These are phyloP conservation scores for Corella eumyota DNA, from an alignment of 23 tunicate genomes.

Conservation along the genomic window DNA sequence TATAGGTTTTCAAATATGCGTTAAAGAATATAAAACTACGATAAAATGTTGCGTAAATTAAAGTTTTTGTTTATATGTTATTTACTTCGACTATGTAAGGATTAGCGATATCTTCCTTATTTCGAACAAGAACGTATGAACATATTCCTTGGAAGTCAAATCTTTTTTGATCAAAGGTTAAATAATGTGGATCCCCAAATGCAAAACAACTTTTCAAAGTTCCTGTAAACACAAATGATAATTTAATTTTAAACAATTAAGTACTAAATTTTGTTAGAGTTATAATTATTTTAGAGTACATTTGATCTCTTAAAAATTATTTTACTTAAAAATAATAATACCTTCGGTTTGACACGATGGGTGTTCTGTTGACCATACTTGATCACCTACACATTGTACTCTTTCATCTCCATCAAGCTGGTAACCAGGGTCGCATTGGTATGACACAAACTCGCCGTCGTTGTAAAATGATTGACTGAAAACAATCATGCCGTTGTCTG, in stretches of 20 bases:
- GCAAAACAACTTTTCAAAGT: constrained; percentile 16
- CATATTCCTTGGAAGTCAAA: constrained; percentile 62
- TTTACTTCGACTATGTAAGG: too few relatives aligned
- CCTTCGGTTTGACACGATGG: too few relatives aligned
- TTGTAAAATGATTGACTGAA: not conserved
- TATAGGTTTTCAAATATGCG: too few relatives aligned
- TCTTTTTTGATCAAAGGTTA: constrained; percentile 34
- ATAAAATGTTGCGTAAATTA: too few relatives aligned
- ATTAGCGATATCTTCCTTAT: too few relatives aligned
- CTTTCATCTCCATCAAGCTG: constrained; percentile 5
- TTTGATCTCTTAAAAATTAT: too few relatives aligned
- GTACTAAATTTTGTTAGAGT: too few relatives aligned
- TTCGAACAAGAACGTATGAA: constrained; percentile 47
- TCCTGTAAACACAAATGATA: constrained; percentile 1
- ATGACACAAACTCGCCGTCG: constrained; percentile 4
- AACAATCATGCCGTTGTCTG: not conserved
- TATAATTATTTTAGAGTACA: too few relatives aligned
- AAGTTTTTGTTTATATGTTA: too few relatives aligned
- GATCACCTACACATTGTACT: constrained; percentile 9
- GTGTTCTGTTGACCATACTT: constrained; percentile 11
- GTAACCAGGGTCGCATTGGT: constrained; percentile 17
- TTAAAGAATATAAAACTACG: too few relatives aligned
- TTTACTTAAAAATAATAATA: too few relatives aligned
- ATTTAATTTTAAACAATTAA: not conserved
- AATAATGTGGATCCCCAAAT: constrained; percentile 60